Evolutionary conservation across 2,113 vertebrate genomes (phyloP).

Genomic region (Phylloscopus trochiloides): DNA sequence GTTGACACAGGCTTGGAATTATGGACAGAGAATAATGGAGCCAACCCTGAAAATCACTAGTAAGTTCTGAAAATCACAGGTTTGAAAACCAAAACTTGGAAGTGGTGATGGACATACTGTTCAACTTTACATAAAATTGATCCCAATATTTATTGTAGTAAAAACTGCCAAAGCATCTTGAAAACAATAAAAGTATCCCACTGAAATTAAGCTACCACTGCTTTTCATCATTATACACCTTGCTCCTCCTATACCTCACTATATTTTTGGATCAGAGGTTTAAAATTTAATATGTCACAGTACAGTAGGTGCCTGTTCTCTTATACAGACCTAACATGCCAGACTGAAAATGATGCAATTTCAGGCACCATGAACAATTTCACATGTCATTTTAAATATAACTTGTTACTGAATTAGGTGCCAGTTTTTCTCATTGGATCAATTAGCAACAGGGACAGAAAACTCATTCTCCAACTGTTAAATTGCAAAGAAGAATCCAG

Average conservation of each 20-base stretch:
- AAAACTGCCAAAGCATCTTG: background rate
- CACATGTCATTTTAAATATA: slow-evolving; percentile 51
- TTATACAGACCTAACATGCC: slow-evolving; percentile 6
- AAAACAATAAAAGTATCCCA: background rate
- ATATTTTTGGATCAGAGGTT: slow-evolving; percentile 30
- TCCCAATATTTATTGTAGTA: background rate
- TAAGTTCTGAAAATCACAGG: background rate
- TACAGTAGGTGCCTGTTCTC: slow-evolving; percentile 26
- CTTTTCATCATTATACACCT: slow-evolving; percentile 6
- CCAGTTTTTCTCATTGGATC: slow-evolving; percentile 56
- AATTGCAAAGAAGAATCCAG: slow-evolving; percentile 54
- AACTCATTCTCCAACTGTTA: slow-evolving; percentile 61
- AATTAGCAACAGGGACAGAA: slow-evolving; percentile 43
- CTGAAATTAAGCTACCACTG: background rate
- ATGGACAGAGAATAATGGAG: background rate
- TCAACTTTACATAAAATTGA: background rate
- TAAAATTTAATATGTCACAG: slow-evolving; percentile 43
- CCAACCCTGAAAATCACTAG: background rate
- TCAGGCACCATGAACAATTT: slow-evolving; percentile 41
- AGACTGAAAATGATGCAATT: slow-evolving; percentile 56
- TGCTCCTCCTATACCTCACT: background rate
- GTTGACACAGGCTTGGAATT: background rate
- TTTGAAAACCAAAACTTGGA: background rate
- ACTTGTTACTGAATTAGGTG: slow-evolving; percentile 37
- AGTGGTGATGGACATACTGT: background rate